Evolutionary conservation across 2,113 vertebrate genomes (phyloP), one percentile per base, ranked within the genome.

Genomic region (Hoplias malabaricus): DNA sequence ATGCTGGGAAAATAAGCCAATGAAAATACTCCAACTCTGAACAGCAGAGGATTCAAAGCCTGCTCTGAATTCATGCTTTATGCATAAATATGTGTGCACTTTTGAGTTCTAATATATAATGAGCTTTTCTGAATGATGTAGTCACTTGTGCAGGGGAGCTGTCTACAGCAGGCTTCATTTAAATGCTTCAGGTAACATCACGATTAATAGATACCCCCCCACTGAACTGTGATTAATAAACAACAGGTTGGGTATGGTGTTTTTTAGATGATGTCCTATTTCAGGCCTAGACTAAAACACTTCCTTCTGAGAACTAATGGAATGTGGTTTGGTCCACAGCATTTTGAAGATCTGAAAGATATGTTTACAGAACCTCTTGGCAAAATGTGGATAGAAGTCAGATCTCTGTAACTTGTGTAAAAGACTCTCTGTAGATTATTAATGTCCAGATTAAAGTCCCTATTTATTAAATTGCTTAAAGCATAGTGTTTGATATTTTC

Each of bases 291-390:
- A 68, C 73, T 73, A 31, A 67, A 67, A 36, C 23, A 14, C 38
- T 70, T 61, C 34, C 16, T 21, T 63, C 33, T 62, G 68, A 71
- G 61, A 77, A 38, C 61, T 27, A 5, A 61, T 68, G 80, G 62
- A 81, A 77, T 73, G 69, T 33, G 23, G 23, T 42, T 76, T 25
- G 3, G 57, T 74, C 29, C 33, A 14, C 50, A 50, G 27, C 16
- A 29, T 27, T 4, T 65, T 23, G 21, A 12, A 12, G 14, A 7
- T 2, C 33, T 53, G n/a, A 75, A 63, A 75, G 48, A 48, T 77
- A 31, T 43, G 19, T 77, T 21, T 53, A 33, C 25, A 23, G 3
- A 57, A 21, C 43, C 40, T 71, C 23, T 69, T 29, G 59, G 31
- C 48, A 54, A 25, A 66, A 70, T 38, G 46, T 43, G 29, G 14